These are phyloP conservation scores for Zosterops japonicus DNA, from an alignment of 2,113 vertebrate genomes.

Conservation along the genomic window DNA sequence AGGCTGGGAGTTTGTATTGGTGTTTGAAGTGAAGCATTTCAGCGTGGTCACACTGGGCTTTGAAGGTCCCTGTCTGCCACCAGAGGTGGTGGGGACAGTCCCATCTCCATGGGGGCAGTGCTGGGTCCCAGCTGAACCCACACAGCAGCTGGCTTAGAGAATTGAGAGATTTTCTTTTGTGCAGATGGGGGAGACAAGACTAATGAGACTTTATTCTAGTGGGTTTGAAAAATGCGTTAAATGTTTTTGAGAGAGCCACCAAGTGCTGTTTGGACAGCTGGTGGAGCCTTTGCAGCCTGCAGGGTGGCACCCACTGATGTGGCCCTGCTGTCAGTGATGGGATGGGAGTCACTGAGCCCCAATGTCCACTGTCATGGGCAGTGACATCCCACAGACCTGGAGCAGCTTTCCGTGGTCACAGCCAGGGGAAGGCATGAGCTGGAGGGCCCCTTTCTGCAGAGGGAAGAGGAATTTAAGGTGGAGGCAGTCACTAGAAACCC, in stretches of 20 bases:
- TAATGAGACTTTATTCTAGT: not conserved
- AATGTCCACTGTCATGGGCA: not conserved
- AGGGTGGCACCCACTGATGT: not conserved
- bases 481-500: not conserved
- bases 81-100: accelerated
- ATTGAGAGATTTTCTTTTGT: not conserved
- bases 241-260: not conserved
- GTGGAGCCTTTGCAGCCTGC: not conserved
- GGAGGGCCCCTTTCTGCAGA: not conserved
- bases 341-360: not conserved
- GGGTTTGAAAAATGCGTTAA: not conserved
- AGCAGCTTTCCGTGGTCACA: not conserved
- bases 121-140: not conserved
- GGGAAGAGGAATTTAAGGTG: not conserved
- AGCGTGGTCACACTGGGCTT: accelerated
- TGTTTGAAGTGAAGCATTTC: not conserved
- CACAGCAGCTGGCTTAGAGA: accelerated
- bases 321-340: not conserved
- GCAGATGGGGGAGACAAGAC: not conserved
- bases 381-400: not conserved
- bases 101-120: not conserved
- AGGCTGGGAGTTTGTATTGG: not conserved
- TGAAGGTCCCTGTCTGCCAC: not conserved
- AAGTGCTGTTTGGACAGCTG: not conserved
- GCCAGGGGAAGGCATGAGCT: not conserved